Evolutionary conservation across 2,888 invertebrate genomes (phyloP), one percentile per base, ranked within the genome.

Genomic region (Macrosiphum euphorbiae): DNA sequence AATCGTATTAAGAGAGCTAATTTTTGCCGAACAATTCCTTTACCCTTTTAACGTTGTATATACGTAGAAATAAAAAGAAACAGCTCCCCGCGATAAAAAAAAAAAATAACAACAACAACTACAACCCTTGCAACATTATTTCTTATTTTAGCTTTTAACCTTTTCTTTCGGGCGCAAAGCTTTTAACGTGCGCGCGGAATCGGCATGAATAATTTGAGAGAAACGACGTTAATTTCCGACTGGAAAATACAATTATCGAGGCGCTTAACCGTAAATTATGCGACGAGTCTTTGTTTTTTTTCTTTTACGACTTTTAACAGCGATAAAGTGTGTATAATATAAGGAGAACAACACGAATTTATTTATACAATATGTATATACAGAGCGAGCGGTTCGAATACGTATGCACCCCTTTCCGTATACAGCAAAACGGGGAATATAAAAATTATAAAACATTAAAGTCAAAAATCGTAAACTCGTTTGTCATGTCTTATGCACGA

Each of bases 241-340:
- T 89, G 92, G 20, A 61, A 94, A 90, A 94, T 78, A 90, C 90
- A 90, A 94, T 94, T 94, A 94, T 90, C 90, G 90, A 85, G 93
- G 93, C 67, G 93, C 93, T 94, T 94, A 94, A 94, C 93, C 90
- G 89, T 94, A 90, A 90, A 85, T 94, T 93, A 93, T 93, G 93
- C 89, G 89, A 84, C 88, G 93, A 89, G 88, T 93, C 88, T 93
- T 93, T 93, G 85, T 89, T 58, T 55, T 61, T 85, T n/a, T 50
- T 50, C 55, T 47, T 90, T 94, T 94, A 94, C n/a, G 90, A 94
- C 94, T 94, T 44, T 93, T 35, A 85, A 85, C 85, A 41, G 89
- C 85, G 35, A 85, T 93, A 89, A 61, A 93, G 44, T 35, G 52
- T 52, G 52, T 52, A 52, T 88, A 52, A 88, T 52, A 88, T 52